Evolutionary conservation across 2,113 vertebrate species (phyloP).

Genomic region (Hydrochoerus hydrochaeris): DNA sequence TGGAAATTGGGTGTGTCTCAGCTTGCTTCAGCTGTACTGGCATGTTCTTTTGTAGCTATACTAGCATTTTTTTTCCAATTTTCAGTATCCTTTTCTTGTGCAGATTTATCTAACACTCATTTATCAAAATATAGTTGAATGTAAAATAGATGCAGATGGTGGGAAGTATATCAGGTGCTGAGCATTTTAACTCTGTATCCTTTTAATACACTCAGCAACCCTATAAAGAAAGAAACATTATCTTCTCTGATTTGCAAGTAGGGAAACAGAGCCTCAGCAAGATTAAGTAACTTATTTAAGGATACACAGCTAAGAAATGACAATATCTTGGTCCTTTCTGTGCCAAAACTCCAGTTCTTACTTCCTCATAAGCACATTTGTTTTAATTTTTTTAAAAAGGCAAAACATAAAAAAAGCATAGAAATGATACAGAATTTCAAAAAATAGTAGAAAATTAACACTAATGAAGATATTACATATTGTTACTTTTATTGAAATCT

Average conservation of each 20-base stretch:
- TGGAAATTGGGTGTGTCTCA: background rate
- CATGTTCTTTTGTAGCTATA: constrained; percentile 45
- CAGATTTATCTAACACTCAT: background rate
- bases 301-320: background rate
- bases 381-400: too few relatives aligned
- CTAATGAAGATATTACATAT: too few relatives aligned
- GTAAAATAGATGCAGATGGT: constrained; percentile 33
- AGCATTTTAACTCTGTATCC: background rate
- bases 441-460: too few relatives aligned
- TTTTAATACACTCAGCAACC: background rate
- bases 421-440: too few relatives aligned
- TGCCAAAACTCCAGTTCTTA: background rate
- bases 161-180: background rate
- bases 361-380: background rate
- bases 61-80: background rate
- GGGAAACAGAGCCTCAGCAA: background rate
- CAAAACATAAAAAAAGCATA: too few relatives aligned
- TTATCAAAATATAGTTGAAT: constrained; percentile 53
- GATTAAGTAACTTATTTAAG: background rate
- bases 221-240: background rate
- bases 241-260: background rate
- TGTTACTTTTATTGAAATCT: background rate
- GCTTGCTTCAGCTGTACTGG: background rate
- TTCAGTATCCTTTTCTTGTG: constrained; percentile 16
- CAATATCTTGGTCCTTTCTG: background rate